These are phyloP conservation scores for Brachystomella parvula DNA, from an alignment of 1,140 invertebrate species.

Conservation along the genomic window DNA sequence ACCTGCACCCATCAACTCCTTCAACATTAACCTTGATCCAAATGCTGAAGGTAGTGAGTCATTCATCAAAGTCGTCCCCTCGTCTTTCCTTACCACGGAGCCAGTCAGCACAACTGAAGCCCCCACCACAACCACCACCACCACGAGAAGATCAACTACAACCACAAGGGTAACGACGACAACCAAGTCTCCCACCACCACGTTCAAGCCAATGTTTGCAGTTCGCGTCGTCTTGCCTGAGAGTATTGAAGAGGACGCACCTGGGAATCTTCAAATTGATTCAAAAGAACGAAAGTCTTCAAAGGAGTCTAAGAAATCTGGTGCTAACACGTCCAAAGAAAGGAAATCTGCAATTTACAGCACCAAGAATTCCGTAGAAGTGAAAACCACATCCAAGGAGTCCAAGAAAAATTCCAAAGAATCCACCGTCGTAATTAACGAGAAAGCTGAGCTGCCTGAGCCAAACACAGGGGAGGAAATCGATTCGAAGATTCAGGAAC, in stretches of 20 bases:
- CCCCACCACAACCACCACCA: slow-evolving; percentile 7
- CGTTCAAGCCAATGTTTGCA: neutral
- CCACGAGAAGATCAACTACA: slow-evolving; percentile 8
- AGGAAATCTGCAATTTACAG: neutral
- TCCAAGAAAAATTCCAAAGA: neutral
- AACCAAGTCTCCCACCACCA: slow-evolving; percentile 5
- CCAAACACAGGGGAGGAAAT: neutral
- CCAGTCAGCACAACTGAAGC: neutral
- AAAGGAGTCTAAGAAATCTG: neutral
- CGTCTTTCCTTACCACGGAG: slow-evolving; percentile 14
- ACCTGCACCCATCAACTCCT: slow-evolving; percentile 25
- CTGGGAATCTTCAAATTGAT: too few species aligned
- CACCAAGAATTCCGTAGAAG: neutral
- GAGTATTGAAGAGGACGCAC: neutral
- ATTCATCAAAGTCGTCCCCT: neutral
- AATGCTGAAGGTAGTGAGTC: slow-evolving; percentile 12
- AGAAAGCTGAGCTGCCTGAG: neutral
- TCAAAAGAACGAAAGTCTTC: neutral
- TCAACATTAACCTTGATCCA: slow-evolving; percentile 18
- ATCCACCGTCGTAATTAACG: neutral
- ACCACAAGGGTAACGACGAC: neutral
- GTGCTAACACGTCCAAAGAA: neutral
- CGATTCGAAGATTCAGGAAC: neutral
- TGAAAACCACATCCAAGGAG: neutral
- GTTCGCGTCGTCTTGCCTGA: neutral